Evolutionary conservation across 1,140 invertebrate species (phyloP), one percentile per base, ranked within the genome.

Genomic region (Drosophila rhopaloa): DNA sequence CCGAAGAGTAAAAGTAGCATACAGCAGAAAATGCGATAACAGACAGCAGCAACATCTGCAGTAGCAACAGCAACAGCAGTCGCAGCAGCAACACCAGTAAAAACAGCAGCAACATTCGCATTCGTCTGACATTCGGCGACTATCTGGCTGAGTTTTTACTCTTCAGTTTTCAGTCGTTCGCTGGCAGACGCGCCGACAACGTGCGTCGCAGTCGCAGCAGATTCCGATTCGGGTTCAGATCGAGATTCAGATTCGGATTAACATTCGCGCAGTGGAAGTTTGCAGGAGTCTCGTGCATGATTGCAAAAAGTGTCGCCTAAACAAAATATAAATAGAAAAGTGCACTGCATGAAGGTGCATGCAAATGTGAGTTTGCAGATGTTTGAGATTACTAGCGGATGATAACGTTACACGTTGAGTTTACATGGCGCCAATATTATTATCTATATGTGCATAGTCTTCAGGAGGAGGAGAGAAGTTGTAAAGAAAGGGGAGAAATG

Each of bases 161-260:
- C 65, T 67, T 68, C 65, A 68, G 47, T 68, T 68, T 68, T 72
- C 68, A 83, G 81, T 83, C 81, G 81, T 70, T 72, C 72, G 60
- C 40, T 84, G 74, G 68, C 63, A 80, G 81, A 85, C 58, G 81
- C 54, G 81, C 57, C 61, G 81, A 62, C 72, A 84, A 68, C 76
- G 76, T 48, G 67, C 65, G 65, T 83, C 71, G 80, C 60, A 67
- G 57, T 59, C 46, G 70, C 65, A 62, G 56, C 37, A 44, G 32
- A 16, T 53, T 38, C 60, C 65, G 65, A 68, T 68, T 68, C 24
- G 61, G 65, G 38, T 58, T 71, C 44, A 56, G 66, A 71, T 74
- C 53, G 60, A 56, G 51, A 56, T 50, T 61, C 38, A 53, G 37
- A 19, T 55, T 44, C 19, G 40, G 50, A 44, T 48, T 51, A 47